A percentile compares a stretch with the other conserved stretches of the same genome.
Conservation (phyloP, 1,140 invertebrate genomes). For the Tribolium castaneum region DNA sequence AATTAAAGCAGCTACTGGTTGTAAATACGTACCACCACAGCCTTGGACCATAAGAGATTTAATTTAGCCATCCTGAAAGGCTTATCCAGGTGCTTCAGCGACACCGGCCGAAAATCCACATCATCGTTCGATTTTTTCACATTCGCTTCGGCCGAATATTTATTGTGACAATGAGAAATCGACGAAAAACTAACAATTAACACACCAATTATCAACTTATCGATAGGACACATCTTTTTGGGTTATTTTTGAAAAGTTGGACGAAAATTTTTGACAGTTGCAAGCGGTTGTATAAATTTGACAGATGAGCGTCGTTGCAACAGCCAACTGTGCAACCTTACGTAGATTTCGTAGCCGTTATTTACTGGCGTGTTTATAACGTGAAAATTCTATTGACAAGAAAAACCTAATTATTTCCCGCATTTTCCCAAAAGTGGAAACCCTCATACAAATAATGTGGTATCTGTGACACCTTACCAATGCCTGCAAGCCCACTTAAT, state of each 20-base stretch:
- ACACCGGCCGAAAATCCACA: slow-evolving; percentile 53
- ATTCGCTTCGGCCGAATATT: slow-evolving; percentile 60
- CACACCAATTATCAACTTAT: background rate
- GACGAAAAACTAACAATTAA: background rate
- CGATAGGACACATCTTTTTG: background rate
- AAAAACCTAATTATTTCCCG: slow-evolving; percentile 27
- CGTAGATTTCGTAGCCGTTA: slow-evolving; percentile 49
- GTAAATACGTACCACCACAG: slow-evolving; percentile 55
- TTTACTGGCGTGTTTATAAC: slow-evolving; percentile 60
- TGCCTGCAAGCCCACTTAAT: background rate
- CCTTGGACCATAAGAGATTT: slow-evolving; percentile 63
- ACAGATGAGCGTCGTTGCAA: slow-evolving; percentile 21
- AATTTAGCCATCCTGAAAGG: slow-evolving; percentile 63
- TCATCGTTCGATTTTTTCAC: slow-evolving; percentile 37
- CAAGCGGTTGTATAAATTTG: background rate
- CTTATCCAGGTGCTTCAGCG: slow-evolving; percentile 60
- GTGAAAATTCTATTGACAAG: slow-evolving; percentile 56
- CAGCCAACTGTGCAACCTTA: background rate
- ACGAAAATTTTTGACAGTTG: background rate
- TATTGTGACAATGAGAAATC: slow-evolving; percentile 49
- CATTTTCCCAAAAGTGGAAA: background rate
- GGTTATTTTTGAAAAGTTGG: background rate
- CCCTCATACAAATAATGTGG: background rate
- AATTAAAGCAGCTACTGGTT: background rate
- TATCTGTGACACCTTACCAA: background rate